Conservation (phyloP, 2,113 vertebrate species). For the Rhynchomys soricoides region DNA sequence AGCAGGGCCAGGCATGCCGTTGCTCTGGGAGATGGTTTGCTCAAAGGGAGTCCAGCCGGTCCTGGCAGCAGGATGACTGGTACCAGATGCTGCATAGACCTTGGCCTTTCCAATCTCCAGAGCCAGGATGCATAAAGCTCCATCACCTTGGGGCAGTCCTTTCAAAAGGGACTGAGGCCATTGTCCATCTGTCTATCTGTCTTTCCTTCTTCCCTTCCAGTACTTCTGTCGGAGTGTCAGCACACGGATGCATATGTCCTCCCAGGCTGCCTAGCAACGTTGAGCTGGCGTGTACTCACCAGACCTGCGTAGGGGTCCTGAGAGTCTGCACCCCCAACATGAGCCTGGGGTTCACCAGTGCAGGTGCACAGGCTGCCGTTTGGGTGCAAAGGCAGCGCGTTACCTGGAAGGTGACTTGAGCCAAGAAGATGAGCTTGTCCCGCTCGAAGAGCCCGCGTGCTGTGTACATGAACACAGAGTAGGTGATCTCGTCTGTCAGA, state of each 20-base stretch:
- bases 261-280: not conserved
- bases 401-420: constrained; percentile 89
- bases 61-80: not conserved
- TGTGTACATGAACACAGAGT: constrained; percentile 83
- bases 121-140: not conserved
- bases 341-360: rapidly evolving
- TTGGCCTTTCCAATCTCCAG: not conserved
- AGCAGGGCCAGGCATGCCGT: not conserved
- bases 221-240: not conserved
- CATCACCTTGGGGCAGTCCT: not conserved
- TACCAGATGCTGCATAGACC: no score
- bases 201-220: not conserved
- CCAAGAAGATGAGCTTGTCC: constrained; percentile 90
- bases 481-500: constrained; percentile 88
- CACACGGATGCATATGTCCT: not conserved
- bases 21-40: not conserved
- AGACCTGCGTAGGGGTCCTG: not conserved
- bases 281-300: no score
- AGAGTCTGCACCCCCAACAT: not conserved
- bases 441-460: constrained; percentile 87
- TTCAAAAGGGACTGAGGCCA: not conserved
- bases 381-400: rapidly evolving
- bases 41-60: not conserved
- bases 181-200: not conserved
- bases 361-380: rapidly evolving